phyloP scores from a whole-genome alignment of 2,888 invertebrate species.

The Zaprionus lineosus region DNA sequence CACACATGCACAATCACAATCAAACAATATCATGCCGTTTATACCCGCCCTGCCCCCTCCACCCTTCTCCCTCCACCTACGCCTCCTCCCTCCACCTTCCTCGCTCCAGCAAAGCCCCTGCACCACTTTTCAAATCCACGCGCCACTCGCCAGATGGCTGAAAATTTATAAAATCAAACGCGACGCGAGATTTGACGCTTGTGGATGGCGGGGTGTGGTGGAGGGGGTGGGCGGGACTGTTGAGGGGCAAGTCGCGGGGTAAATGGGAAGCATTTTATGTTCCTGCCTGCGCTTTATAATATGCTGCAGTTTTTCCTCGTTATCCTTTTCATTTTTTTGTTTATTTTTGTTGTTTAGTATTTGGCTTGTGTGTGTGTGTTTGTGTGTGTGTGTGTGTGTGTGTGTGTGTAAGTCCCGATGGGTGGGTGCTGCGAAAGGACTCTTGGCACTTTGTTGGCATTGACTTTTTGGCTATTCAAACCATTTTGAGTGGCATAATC shows the following conservation, averaged over 20 bases:
- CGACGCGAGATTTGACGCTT: conserved; percentile 34
- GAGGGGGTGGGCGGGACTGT: too few species aligned
- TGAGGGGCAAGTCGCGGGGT: too few species aligned
- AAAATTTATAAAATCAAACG: conserved; percentile 50
- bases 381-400: too few species aligned
- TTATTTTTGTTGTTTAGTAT: conserved; percentile 11
- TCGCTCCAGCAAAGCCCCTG: too few species aligned
- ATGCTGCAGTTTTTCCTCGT: conserved; percentile 26
- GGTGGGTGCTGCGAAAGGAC: too few species aligned
- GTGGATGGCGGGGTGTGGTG: neutral
- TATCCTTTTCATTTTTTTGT: conserved; percentile 1
- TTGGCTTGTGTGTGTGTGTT: conserved; percentile 13
- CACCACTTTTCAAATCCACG: too few species aligned
- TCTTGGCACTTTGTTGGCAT: conserved; percentile 52
- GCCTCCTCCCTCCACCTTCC: neutral
- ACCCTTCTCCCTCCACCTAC: conserved; percentile 3
- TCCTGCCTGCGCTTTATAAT: conserved; percentile 22
- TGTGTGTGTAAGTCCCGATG: too few species aligned
- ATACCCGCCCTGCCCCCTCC: neutral
- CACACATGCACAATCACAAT: neutral
- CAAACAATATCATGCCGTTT: neutral
- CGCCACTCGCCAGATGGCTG: conserved; percentile 4
- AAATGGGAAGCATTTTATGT: conserved; percentile 26
- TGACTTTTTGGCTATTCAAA: conserved; percentile 73
- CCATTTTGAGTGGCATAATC: conserved; percentile 72